Evolutionary conservation across 2,888 invertebrate species (phyloP).

Genomic region (Ctenicera cuprea): DNA sequence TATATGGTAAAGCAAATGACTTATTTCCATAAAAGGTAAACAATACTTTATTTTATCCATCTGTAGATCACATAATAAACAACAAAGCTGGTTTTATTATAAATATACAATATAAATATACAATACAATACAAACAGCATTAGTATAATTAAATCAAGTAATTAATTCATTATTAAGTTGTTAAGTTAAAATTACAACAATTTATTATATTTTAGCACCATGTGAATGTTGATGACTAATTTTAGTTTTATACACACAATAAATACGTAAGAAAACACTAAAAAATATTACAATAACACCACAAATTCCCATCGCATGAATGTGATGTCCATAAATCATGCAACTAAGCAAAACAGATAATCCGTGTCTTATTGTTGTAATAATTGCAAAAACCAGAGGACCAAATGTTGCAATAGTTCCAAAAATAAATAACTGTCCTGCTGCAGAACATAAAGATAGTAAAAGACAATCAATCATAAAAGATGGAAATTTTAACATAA

Average conservation of each 20-base stretch:
- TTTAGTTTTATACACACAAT: constrained; percentile 75
- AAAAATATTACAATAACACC: constrained; percentile 91
- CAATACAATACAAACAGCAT: no score
- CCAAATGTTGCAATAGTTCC: constrained; percentile 97
- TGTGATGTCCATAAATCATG: constrained; percentile 90
- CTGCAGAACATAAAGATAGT: constrained; percentile 91
- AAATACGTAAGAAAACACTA: constrained; percentile 88
- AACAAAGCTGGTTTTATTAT: no score
- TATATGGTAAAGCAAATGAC: no score
- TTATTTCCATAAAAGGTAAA: no score
- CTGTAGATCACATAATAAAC: no score
- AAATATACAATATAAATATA: no score
- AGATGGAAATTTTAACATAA: constrained; percentile 85
- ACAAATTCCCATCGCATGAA: constrained; percentile 83
- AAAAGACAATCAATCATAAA: constrained; percentile 89
- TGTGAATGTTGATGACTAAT: constrained; percentile 21
- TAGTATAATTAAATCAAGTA: no score
- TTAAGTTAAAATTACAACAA: no score
- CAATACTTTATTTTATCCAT: no score
- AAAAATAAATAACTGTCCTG: constrained; percentile 97
- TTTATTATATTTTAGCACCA: no score
- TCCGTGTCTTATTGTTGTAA: constrained; percentile 96
- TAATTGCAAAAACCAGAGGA: constrained; percentile 96
- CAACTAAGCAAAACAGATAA: constrained; percentile 96
- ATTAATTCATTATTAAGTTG: no score